These are phyloP conservation scores for Hippocampus barbouri DNA, from an alignment of 2,113 vertebrate species.

Conservation along the genomic window DNA sequence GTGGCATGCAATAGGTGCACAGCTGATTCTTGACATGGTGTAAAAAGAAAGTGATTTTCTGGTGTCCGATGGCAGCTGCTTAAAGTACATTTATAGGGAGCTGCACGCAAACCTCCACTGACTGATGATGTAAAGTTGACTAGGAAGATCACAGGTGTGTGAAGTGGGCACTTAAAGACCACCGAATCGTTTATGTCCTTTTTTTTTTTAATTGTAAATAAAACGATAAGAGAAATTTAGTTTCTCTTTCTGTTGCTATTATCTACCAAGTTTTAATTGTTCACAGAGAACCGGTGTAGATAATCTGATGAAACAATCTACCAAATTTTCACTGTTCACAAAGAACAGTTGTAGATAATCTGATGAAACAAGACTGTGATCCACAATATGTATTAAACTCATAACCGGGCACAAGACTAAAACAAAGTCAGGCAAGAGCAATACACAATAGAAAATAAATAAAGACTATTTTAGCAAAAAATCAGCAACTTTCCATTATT, in stretches of 20 bases:
- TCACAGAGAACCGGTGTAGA: not conserved
- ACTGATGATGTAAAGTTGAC: too few species aligned
- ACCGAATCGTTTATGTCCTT: not conserved
- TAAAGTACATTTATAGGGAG: too few species aligned
- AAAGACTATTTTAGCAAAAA: not conserved
- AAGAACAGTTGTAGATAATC: not conserved
- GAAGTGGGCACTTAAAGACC: too few species aligned
- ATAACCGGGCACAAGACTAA: not conserved
- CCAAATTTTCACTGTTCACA: not conserved
- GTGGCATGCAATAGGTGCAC: too few species aligned
- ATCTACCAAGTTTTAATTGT: not conserved
- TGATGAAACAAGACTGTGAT: not conserved
- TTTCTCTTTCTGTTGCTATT: not conserved
- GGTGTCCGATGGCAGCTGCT: too few species aligned
- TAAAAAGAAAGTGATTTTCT: too few species aligned
- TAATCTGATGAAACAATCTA: not conserved
- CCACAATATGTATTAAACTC: not conserved
- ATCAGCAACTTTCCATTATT: not conserved
- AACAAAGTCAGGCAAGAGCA: not conserved
- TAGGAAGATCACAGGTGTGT: too few species aligned
- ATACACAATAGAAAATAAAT: not conserved
- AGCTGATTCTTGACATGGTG: too few species aligned
- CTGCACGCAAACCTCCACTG: too few species aligned
- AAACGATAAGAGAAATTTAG: not conserved
- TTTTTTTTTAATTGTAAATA: not conserved